Percentiles rank a stretch among this genome's conserved stretches.
Evolutionary conservation across 2,797 vertebrate genomes (phyloP).

Genomic region (Labroides dimidiatus): DNA sequence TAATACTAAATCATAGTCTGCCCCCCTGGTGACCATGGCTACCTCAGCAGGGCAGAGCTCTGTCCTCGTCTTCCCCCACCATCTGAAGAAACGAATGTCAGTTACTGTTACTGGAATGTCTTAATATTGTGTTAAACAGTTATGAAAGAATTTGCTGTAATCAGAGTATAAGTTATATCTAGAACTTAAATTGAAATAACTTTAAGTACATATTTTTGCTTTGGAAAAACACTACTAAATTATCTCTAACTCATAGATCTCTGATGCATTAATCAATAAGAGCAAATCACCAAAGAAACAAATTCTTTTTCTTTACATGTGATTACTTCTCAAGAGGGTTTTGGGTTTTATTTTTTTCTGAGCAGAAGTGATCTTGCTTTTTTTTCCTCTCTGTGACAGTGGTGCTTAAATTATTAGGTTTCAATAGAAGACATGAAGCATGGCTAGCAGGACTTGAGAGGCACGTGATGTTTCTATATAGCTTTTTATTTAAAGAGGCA

Average conservation of each 20-base stretch:
- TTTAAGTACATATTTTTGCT: neutral
- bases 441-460: slow-evolving; percentile 5
- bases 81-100: slow-evolving; percentile 26
- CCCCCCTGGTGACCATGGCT: slow-evolving; percentile 55
- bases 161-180: neutral
- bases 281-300: slow-evolving; percentile 42
- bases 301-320: neutral
- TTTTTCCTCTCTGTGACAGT: neutral
- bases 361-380: neutral
- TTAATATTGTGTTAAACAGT: slow-evolving; percentile 15
- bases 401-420: slow-evolving; percentile 1
- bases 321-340: neutral
- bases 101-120: slow-evolving; percentile 16
- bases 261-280: neutral
- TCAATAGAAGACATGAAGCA: neutral
- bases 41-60: slow-evolving; percentile 52
- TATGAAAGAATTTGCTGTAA: slow-evolving; percentile 1
- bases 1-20: slow-evolving; percentile 6
- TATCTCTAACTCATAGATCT: neutral
- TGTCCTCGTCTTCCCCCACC: slow-evolving; percentile 1
- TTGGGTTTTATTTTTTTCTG: slow-evolving; percentile 19
- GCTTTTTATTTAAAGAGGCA: slow-evolving; percentile 13
- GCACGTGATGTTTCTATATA: slow-evolving; percentile 31
- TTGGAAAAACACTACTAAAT: slow-evolving; percentile 15
- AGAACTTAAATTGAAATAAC: neutral